Conservation (phyloP, 2,888 invertebrate genomes). For the Ophioninae sp. region DNA sequence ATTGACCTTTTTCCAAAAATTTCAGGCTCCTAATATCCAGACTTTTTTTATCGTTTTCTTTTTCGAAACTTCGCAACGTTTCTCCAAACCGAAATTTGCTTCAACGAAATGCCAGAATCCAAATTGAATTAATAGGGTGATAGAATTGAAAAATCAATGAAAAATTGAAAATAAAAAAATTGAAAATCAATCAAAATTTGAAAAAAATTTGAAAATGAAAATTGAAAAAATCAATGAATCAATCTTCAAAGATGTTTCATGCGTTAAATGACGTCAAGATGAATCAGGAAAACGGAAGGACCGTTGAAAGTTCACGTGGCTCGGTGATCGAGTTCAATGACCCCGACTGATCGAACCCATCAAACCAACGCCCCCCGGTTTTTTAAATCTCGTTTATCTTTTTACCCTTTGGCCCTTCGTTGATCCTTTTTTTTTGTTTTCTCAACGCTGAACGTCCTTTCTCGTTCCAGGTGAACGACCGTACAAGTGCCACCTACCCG, state of each 20-base stretch:
- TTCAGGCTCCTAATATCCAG: too few species aligned
- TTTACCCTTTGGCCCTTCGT: conserved; percentile 4
- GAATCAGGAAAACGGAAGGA: background rate
- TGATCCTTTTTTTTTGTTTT: conserved; percentile 48
- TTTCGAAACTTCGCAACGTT: background rate
- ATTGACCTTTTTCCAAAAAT: background rate
- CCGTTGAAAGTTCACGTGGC: background rate
- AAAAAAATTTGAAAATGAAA: too few species aligned
- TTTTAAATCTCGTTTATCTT: background rate
- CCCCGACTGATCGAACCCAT: background rate
- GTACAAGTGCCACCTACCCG: conserved; percentile 97
- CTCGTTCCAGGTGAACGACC: conserved; percentile 93
- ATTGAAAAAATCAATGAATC: conserved; percentile 6
- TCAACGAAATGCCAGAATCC: background rate
- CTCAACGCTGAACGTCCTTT: conserved; percentile 30
- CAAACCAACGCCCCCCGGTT: background rate
- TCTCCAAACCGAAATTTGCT: background rate
- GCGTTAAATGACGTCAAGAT: background rate
- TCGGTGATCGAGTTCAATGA: background rate
- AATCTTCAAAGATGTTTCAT: background rate
- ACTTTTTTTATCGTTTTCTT: too few species aligned
- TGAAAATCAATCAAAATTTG: too few species aligned
- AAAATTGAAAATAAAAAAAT: too few species aligned
- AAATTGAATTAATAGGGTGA: background rate
- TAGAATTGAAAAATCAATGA: conserved; percentile 2